Conservation (phyloP, 2,888 invertebrate genomes). For the Cerastoderma edule region DNA sequence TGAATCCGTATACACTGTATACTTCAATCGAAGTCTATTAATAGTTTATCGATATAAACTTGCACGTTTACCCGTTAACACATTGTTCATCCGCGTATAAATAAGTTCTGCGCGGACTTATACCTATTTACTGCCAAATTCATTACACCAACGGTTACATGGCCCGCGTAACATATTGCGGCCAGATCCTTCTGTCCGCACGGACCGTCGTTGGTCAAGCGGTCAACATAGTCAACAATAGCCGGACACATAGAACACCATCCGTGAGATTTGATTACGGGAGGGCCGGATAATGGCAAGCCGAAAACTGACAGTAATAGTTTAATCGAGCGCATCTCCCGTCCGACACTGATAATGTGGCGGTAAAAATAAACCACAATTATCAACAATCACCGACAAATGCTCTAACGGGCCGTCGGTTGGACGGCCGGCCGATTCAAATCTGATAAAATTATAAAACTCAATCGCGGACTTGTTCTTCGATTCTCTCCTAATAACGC, state of each 20-base stretch:
- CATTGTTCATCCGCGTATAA: too few relatives aligned
- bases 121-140: too few relatives aligned
- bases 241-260: neutral
- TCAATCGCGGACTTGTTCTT: slow-evolving; percentile 9
- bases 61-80: too few relatives aligned
- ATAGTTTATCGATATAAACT: too few relatives aligned
- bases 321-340: slow-evolving; percentile 15
- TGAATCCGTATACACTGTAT: too few relatives aligned
- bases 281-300: neutral
- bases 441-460: slow-evolving; percentile 36
- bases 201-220: too few relatives aligned
- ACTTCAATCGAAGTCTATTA: too few relatives aligned
- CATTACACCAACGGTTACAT: too few relatives aligned
- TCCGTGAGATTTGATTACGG: neutral
- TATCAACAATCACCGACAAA: slow-evolving; percentile 10
- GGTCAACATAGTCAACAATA: neutral
- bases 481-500: neutral
- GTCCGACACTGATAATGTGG: slow-evolving; percentile 7
- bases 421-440: slow-evolving; percentile 6
- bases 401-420: slow-evolving; percentile 1
- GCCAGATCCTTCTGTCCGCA: too few relatives aligned
- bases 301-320: slow-evolving; percentile 18
- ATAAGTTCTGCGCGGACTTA: too few relatives aligned
- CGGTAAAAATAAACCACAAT: slow-evolving; percentile 26
- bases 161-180: too few relatives aligned